These are phyloP conservation scores for Dastarcus helophoroides DNA, from an alignment of 2,888 invertebrate species.

Conservation along the genomic window DNA sequence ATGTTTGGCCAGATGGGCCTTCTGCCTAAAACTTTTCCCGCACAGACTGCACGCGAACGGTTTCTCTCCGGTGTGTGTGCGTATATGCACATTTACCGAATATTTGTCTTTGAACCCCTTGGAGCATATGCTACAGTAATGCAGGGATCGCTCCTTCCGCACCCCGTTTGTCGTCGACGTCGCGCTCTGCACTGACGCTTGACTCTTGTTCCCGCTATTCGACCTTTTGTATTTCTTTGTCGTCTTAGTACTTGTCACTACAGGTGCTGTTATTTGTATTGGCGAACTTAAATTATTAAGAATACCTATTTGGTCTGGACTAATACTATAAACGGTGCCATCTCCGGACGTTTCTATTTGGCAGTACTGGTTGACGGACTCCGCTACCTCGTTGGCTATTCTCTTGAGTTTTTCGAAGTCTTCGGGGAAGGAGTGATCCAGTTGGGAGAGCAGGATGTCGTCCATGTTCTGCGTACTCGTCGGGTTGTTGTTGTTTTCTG, in stretches of 20 bases:
- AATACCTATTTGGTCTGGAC: constrained; percentile 32
- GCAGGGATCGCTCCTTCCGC: constrained; percentile 74
- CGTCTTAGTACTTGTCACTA: constrained; percentile 51
- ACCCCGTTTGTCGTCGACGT: constrained; percentile 60
- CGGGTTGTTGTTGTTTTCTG: constrained; percentile 33
- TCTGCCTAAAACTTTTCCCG: constrained; percentile 85
- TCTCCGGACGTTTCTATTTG: constrained; percentile 39
- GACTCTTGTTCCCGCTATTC: constrained; percentile 29
- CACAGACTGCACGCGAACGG: constrained; percentile 92
- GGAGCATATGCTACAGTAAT: constrained; percentile 88
- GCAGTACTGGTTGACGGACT: constrained; percentile 63
- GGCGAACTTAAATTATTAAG: constrained; percentile 32
- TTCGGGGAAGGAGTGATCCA: constrained; percentile 59
- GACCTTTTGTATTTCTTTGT: constrained; percentile 62
- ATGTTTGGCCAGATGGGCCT: constrained; percentile 85
- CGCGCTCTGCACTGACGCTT: constrained; percentile 34
- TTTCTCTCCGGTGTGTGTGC: constrained; percentile 97
- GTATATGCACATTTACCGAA: constrained; percentile 93
- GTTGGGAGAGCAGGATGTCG: constrained; percentile 55
- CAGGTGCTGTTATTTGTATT: constrained; percentile 42
- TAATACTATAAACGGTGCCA: constrained; percentile 43
- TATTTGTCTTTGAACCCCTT: constrained; percentile 94
- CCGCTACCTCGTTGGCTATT: constrained; percentile 72
- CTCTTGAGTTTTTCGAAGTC: constrained; percentile 77
- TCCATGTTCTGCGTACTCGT: constrained; percentile 53